Evolutionary conservation across 2,888 invertebrate species (phyloP).

Genomic region (Camptogramma bilineatum): DNA sequence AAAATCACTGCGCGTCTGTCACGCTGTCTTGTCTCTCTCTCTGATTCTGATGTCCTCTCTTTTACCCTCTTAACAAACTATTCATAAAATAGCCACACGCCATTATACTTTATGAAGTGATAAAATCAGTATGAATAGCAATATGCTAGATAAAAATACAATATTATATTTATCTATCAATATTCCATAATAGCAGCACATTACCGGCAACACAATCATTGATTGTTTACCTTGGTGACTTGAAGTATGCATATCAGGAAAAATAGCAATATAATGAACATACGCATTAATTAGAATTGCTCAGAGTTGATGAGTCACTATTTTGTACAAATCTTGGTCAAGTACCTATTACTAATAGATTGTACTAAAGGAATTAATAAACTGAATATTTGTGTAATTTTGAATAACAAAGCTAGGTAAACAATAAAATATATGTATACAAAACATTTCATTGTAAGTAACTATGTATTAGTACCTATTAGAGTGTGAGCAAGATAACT

Average conservation of each 20-base stretch:
- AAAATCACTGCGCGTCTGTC: no score
- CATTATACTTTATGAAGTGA: constrained; percentile 22
- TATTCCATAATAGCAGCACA: constrained; percentile 9
- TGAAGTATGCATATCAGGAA: constrained; percentile 6
- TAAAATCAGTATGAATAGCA: constrained; percentile 28
- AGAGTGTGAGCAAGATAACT: no score
- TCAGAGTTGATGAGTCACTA: background rate
- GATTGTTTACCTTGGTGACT: constrained; percentile 7
- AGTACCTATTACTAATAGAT: background rate
- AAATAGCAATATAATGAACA: constrained; percentile 4
- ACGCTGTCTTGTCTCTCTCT: no score
- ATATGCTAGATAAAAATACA: constrained; percentile 28
- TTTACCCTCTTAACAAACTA: background rate
- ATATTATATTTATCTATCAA: constrained; percentile 20
- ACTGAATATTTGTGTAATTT: background rate
- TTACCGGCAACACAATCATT: background rate
- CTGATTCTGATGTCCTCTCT: no score
- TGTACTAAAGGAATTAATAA: background rate
- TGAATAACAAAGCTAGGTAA: background rate
- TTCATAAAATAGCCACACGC: constrained; percentile 7
- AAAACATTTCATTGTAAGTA: no score
- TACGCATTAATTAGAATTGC: constrained; percentile 3
- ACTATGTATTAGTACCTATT: no score
- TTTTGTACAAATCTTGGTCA: background rate
- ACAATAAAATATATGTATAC: no score